These are phyloP conservation scores for Helarctos malayanus DNA, from an alignment of 2,797 vertebrate genomes.

Conservation along the genomic window DNA sequence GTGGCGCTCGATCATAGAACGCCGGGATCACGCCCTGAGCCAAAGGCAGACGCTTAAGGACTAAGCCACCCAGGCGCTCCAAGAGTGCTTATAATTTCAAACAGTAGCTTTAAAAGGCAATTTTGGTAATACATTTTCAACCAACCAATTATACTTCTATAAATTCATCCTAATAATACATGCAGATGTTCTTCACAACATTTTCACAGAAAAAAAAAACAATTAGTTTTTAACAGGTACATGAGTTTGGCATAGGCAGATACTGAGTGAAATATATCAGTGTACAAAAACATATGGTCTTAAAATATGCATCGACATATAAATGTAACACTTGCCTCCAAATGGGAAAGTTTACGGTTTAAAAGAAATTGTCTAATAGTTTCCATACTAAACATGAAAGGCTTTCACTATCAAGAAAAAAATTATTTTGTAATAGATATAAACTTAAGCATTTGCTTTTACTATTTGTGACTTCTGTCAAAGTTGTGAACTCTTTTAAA, in stretches of 20 bases:
- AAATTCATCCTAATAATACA: not conserved
- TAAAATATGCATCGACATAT: not conserved
- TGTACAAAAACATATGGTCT: not conserved
- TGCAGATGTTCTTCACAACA: not conserved
- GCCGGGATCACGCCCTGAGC: too few species aligned
- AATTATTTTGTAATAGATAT: slow-evolving; percentile 5
- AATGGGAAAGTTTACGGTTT: not conserved
- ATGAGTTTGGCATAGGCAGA: not conserved
- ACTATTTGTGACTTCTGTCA: not conserved
- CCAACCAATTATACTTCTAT: not conserved
- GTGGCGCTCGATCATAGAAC: too few species aligned
- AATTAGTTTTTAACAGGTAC: not conserved
- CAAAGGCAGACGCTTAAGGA: too few species aligned
- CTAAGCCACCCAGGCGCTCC: too few species aligned
- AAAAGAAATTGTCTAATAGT: not conserved
- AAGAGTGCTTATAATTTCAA: not conserved
- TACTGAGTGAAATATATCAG: not conserved
- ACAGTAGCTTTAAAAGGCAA: not conserved
- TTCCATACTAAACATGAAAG: not conserved
- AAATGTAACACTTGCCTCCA: not conserved
- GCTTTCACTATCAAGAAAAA: slow-evolving; percentile 21
- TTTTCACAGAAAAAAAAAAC: not conserved
- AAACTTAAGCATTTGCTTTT: not conserved
- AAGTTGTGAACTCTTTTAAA: not conserved
- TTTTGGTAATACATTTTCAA: not conserved